Evolutionary conservation across 1,140 invertebrate genomes (phyloP), one percentile per base, ranked within the genome.

Genomic region (Galleria mellonella): DNA sequence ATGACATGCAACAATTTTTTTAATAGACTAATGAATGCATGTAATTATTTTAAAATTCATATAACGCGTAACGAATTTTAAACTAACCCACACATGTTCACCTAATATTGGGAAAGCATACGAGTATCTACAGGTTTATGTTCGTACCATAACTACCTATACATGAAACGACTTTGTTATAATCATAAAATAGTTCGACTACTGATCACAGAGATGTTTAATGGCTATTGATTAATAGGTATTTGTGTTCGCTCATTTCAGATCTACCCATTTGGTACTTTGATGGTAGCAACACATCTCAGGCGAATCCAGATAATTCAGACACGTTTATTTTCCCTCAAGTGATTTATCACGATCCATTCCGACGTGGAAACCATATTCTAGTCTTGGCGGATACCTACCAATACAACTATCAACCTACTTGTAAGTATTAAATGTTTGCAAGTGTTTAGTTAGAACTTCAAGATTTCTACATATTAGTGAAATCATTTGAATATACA

Each of bases 211-310:
- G n/a, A 12, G 31, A 32, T 32, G n/a, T 32, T n/a, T 12, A n/a
- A 10, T 10, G 3, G n/a, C 11, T 10, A 9, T 5, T 10, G 11
- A 32, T 32, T 10, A 32, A 32, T 10, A n/a, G 2, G 31, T 10
- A n/a, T 32, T 12, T 36, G 33, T 40, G 27, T 40, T 40, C 12
- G 10, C 17, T 38, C 6, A 41, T 42, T 43, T 43, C 56, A 87
- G 97, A 99, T 57, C 87, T 97, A 35, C 97, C 97, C 0, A 89
- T 93, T 9, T 99, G 98, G 98, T 98, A 97, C 61, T 99, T 94
- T 71, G 97, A 99, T 83, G 98, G 98, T n/a, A 97, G 94, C 66
- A 94, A 93, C 5, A 95, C 94, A 0, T 89, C 89, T 35, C 94
- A 95, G 78, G 92, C 93, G 0, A 89, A 91, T 54, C 89, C 91